Evolutionary conservation across 2,797 vertebrate species (phyloP).

Genomic region (Tympanoctomys barrerae): DNA sequence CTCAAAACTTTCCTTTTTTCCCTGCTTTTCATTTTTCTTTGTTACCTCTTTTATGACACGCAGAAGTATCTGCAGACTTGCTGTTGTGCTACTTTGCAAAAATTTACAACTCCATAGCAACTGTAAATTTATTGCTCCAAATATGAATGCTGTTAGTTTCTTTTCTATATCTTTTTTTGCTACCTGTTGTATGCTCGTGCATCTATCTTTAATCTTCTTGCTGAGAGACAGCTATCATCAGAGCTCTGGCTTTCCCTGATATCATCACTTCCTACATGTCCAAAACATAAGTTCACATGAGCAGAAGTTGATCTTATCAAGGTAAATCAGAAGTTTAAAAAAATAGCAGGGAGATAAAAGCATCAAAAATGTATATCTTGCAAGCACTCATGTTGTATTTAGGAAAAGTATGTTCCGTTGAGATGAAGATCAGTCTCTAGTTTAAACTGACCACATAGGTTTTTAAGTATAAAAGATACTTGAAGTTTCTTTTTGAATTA

Average conservation of each 20-base stretch:
- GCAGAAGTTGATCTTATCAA: conserved; percentile 84
- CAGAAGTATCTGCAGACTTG: conserved; percentile 53
- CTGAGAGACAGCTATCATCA: conserved; percentile 85
- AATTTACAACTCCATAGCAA: conserved; percentile 50
- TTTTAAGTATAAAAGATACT: conserved; percentile 75
- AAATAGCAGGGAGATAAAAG: conserved; percentile 59
- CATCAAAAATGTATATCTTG: conserved; percentile 69
- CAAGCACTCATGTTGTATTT: conserved; percentile 75
- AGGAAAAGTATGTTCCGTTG: conserved; percentile 80
- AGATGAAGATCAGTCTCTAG: conserved; percentile 82
- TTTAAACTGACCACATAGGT: conserved; percentile 81
- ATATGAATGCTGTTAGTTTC: conserved; percentile 65
- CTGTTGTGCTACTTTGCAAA: conserved; percentile 61
- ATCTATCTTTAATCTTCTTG: conserved; percentile 86
- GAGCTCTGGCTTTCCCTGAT: conserved; percentile 84
- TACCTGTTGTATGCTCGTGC: conserved; percentile 83
- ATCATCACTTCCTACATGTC: conserved; percentile 83
- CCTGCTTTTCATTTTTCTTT: conserved; percentile 67
- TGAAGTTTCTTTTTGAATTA: conserved; percentile 74
- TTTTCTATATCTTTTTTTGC: conserved; percentile 2
- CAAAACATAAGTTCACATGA: conserved; percentile 85
- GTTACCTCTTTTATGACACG: conserved; percentile 51
- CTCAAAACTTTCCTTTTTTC: conserved; percentile 40
- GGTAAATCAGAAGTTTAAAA: conserved; percentile 84
- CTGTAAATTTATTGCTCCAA: conserved; percentile 68